Percentiles rank a stretch among this genome's conserved stretches.
Evolutionary conservation across 2,888 invertebrate species (phyloP).

Genomic region (Ochropacha duplaris): DNA sequence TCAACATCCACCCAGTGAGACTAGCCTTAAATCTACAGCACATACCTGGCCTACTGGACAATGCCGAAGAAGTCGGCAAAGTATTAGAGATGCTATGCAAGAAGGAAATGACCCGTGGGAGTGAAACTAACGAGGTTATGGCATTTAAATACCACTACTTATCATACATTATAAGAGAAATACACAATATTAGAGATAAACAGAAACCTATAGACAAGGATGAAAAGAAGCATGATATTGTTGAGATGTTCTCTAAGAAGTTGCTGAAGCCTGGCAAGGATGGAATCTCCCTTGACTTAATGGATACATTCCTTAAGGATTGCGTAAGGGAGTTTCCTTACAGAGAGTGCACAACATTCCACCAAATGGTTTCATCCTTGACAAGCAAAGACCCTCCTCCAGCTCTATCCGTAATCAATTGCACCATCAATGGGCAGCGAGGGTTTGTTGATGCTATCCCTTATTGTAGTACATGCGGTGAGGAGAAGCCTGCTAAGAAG

Average conservation of each 20-base stretch:
- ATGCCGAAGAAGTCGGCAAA: conserved; percentile 88
- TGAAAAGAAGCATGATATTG: conserved; percentile 85
- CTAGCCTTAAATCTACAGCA: conserved; percentile 91
- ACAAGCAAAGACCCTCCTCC: conserved; percentile 88
- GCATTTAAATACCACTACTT: conserved; percentile 95
- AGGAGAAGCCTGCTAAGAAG: conserved; percentile 94
- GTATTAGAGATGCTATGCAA: conserved; percentile 93
- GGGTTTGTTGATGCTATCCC: conserved; percentile 88
- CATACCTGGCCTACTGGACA: conserved; percentile 87
- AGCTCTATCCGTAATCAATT: conserved; percentile 88
- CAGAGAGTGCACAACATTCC: conserved; percentile 94
- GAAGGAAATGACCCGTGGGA: conserved; percentile 91
- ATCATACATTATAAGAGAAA: conserved; percentile 88
- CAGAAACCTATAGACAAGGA: conserved; percentile 82
- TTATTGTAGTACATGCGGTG: conserved; percentile 93
- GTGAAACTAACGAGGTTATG: conserved; percentile 94
- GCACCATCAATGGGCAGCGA: conserved; percentile 94
- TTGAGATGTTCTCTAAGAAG: conserved; percentile 89
- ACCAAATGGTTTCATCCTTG: conserved; percentile 91
- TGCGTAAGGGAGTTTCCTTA: conserved; percentile 95
- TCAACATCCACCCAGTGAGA: conserved; percentile 93
- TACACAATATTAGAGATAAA: conserved; percentile 86
- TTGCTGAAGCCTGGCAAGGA: conserved; percentile 89
- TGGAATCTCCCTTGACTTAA: conserved; percentile 85
- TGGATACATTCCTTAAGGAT: conserved; percentile 91